Evolutionary conservation across 1,140 invertebrate species (phyloP), one percentile per base, ranked within the genome.

Genomic region (Muscidifurax raptorellus): DNA sequence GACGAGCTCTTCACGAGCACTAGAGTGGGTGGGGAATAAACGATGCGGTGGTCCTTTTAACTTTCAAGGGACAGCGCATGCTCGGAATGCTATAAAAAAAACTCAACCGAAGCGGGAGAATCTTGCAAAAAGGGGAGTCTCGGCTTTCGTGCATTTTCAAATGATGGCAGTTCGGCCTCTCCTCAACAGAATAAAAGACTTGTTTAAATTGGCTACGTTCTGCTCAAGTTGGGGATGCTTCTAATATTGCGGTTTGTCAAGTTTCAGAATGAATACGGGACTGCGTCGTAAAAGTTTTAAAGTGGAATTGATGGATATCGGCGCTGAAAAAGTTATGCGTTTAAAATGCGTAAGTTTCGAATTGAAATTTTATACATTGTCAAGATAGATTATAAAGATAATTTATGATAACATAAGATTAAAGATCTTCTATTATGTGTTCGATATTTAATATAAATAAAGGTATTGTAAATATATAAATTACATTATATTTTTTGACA

Each of bases 81-180:
- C 69, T 72, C 69, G 69, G 36, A 15, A 18, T 30, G 30, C 30
- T 28, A 72, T 40, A 69, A 77, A 77, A n/a, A 47, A 52, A 18
- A 52, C 47, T 52, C 18, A 52, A 83, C 2, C n/a, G 25, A 77
- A 67, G 82, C 52, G 40, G 74, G 32, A 83, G 72, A 30, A 69
- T 25, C 18, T 83, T 83, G 22, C 36, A 66, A 40, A 82, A 76
- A 82, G 6, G 30, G 30, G 30, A 47, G 74, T 22, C n/a, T 6
- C 30, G 69, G 30, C 6, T 30, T 32, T 32, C 30, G 7, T 72
- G 7, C 30, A 72, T 72, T 72, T 72, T 72, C 10, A 18, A 27
- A 72, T 18, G 5, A 28, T 1, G 12, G 2, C 30, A 36, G 69
- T 72, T 32, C 69, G 28, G 25, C 25, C 0, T 27, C 18, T 72